A percentile compares a stretch with the other conserved stretches of the same genome.
Conservation (phyloP, 2,888 invertebrate species). For the Lacanobia wlatinum region DNA sequence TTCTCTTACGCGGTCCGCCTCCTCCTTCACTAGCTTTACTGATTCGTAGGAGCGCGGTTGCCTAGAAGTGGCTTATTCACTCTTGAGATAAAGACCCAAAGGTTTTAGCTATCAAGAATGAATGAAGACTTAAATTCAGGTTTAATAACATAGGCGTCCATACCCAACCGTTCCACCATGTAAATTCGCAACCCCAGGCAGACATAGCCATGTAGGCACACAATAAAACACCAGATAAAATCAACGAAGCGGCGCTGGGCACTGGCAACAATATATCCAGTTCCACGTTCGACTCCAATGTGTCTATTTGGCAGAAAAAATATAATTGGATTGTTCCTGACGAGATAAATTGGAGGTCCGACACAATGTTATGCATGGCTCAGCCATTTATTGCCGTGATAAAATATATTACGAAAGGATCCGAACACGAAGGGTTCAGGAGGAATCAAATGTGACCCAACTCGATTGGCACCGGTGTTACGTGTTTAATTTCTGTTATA, state of each 20-base stretch:
- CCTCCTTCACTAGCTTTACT: too few relatives aligned
- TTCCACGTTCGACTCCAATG: conserved; percentile 70
- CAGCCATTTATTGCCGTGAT: conserved; percentile 75
- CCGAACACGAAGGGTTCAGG: conserved; percentile 36
- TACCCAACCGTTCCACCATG: conserved; percentile 32
- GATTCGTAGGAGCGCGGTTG: too few relatives aligned
- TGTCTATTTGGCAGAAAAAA: conserved; percentile 85
- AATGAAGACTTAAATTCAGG: neutral
- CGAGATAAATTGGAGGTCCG: conserved; percentile 82
- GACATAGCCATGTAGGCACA: conserved; percentile 54
- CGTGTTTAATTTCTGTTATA: conserved; percentile 50
- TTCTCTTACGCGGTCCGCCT: too few relatives aligned
- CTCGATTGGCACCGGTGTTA: conserved; percentile 34
- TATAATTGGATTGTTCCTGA: conserved; percentile 87
- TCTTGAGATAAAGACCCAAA: too few relatives aligned
- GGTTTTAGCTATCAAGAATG: too few relatives aligned
- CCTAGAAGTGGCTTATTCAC: too few relatives aligned
- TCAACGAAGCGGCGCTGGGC: conserved; percentile 63
- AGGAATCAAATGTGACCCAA: conserved; percentile 58
- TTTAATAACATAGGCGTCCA: conserved; percentile 27
- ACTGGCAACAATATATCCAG: conserved; percentile 76
- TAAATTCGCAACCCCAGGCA: conserved; percentile 48
- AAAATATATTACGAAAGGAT: conserved; percentile 68
- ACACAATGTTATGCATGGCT: conserved; percentile 74
- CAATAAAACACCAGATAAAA: conserved; percentile 68